These are phyloP conservation scores for Lacerta viridis DNA, from an alignment of 2,797 vertebrate species.

Conservation along the genomic window DNA sequence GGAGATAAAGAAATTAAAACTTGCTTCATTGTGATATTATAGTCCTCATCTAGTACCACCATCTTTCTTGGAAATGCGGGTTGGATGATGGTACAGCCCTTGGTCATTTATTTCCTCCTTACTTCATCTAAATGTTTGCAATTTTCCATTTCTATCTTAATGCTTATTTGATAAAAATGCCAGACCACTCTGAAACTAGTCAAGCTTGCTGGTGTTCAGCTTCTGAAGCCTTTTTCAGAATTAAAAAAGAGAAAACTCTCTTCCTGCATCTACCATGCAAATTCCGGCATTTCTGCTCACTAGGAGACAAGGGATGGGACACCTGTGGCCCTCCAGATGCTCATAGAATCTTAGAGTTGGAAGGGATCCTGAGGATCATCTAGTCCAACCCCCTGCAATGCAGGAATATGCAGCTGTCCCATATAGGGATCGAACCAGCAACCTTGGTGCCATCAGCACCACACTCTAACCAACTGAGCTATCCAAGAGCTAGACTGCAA, in stretches of 20 bases:
- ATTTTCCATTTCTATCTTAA: not conserved
- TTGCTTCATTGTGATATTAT: not conserved
- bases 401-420: too few species aligned
- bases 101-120: not conserved
- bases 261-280: not conserved
- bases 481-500: too few species aligned
- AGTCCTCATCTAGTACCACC: not conserved
- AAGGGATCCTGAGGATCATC: too few species aligned
- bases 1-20: not conserved
- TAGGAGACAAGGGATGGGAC: too few species aligned
- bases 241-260: too few species aligned
- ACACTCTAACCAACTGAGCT: too few species aligned
- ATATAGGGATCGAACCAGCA: too few species aligned
- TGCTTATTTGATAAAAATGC: conserved; percentile 1
- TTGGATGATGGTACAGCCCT: not conserved
- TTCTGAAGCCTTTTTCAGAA: not conserved
- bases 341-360: too few species aligned
- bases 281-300: not conserved
- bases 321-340: too few species aligned
- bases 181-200: not conserved
- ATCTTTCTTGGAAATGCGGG: not conserved
- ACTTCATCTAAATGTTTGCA: not conserved
- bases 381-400: too few species aligned
- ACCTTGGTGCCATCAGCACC: too few species aligned
- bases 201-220: not conserved